Evolutionary conservation across 2,888 invertebrate genomes (phyloP).

Genomic region (Ptilodon capucinus): DNA sequence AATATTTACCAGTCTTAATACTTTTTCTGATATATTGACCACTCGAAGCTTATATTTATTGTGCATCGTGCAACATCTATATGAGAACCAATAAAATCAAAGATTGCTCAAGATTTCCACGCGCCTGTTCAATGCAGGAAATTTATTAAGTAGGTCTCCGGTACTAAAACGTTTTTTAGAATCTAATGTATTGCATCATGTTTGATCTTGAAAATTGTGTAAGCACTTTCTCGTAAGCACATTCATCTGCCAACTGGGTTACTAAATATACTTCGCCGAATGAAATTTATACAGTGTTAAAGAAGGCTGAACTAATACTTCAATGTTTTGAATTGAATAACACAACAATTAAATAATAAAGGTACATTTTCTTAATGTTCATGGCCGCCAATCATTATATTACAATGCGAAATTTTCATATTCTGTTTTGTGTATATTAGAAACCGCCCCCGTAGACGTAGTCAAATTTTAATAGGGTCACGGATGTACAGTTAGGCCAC

Average conservation of each 20-base stretch:
- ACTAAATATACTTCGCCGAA: slow-evolving; percentile 47
- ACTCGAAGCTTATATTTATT: slow-evolving; percentile 1
- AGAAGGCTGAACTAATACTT: no score
- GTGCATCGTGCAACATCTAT: slow-evolving; percentile 12
- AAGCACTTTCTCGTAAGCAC: slow-evolving; percentile 15
- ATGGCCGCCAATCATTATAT: no score
- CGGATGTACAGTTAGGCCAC: no score
- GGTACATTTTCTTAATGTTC: no score
- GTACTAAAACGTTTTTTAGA: slow-evolving; percentile 8
- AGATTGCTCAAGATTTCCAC: slow-evolving; percentile 11
- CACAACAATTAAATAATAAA: no score
- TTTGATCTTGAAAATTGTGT: slow-evolving; percentile 42
- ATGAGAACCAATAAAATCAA: slow-evolving; percentile 15
- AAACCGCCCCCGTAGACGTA: no score
- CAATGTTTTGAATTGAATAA: no score
- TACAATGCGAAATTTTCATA: no score
- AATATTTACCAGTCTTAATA: not conserved
- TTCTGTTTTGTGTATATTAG: no score
- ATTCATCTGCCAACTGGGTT: slow-evolving; percentile 57
- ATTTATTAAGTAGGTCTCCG: slow-evolving; percentile 5
- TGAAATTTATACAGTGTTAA: slow-evolving; percentile 51
- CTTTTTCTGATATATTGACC: not conserved
- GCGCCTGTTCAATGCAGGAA: slow-evolving; percentile 18
- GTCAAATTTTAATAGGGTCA: no score
- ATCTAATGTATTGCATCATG: slow-evolving; percentile 20